Evolutionary conservation across 2,113 vertebrate genomes (phyloP).

Genomic region (Microtus pennsylvanicus): DNA sequence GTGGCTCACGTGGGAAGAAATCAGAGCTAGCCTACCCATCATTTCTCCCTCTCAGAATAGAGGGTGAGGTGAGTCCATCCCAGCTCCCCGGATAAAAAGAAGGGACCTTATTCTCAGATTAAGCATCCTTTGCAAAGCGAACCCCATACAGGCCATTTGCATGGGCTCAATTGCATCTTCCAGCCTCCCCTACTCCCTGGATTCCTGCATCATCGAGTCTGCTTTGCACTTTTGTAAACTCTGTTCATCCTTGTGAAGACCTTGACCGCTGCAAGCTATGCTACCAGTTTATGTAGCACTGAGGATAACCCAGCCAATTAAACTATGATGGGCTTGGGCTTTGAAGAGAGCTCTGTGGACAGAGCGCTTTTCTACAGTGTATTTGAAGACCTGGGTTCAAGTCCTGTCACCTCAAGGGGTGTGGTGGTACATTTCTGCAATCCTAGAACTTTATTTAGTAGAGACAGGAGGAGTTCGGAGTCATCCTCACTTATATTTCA

Average conservation of each 20-base stretch:
- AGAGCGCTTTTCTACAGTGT: neutral
- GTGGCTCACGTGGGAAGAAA: neutral
- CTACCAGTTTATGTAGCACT: neutral
- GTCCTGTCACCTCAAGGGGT: neutral
- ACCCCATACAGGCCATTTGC: neutral
- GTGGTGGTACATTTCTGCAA: neutral
- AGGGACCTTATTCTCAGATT: neutral
- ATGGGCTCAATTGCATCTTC: neutral
- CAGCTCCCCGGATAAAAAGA: neutral
- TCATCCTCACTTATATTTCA: too few relatives aligned
- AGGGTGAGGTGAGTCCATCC: neutral
- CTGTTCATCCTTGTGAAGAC: neutral
- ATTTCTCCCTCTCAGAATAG: neutral
- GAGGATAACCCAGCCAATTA: neutral
- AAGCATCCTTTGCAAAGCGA: conserved; percentile 12
- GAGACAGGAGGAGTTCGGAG: neutral
- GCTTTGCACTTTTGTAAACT: neutral
- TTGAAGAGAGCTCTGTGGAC: neutral
- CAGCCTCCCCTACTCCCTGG: neutral
- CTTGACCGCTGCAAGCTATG: neutral
- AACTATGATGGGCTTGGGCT: neutral
- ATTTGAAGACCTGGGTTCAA: neutral
- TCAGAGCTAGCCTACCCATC: too few relatives aligned
- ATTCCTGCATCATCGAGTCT: neutral
- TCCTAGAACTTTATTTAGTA: neutral